Evolutionary conservation across 2,113 vertebrate species (phyloP), one percentile per base, ranked within the genome.

Genomic region (Cyrtonyx montezumae): DNA sequence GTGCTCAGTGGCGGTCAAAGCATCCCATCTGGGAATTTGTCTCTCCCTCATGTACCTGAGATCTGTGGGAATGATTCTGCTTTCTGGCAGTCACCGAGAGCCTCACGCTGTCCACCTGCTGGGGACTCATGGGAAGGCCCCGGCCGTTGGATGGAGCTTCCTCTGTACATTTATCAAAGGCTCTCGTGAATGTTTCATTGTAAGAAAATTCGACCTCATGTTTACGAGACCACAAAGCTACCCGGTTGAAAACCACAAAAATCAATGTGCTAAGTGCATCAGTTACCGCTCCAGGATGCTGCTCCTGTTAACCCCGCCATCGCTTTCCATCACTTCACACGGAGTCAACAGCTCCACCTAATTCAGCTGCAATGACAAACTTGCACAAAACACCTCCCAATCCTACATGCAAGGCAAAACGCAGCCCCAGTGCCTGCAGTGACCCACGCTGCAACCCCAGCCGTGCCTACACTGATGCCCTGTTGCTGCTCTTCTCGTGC

Each of bases 1-100:
- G 17, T 42, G 63, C 67, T 73, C 63, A 63, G 84, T 79, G 68
- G 74, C 80, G 84, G 71, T 36, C 55, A 11, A 0, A 49, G 75
- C 45, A 49, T 49, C 70, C 28, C 17, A 82, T 51, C 55, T 74
- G 67, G 84, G 63, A n/a, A n/a, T 84, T 68, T 85, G 53, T 62
- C 75, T 88, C 67, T 73, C 74, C 66, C 43, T 74, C 43, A 23
- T 8, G 2, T 59, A 46, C 34, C 89, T 71, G 49, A 89, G 92
- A 77, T 84, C 78, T 1, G 68, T 79, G 63, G 58, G 63, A 92
- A 89, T 74, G 43, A 70, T 87, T 92, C 89, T 91, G 79, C 89
- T 92, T 91, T 79, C 84, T 87, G 89, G 91, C 87, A 91, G 87
- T 95, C 95, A 96, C 85, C 89, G 94, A 96, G 89, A 87, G 84